Evolutionary conservation across 1,140 invertebrate genomes (phyloP), one percentile per base, ranked within the genome.

Genomic region (Caenorhabditis elegans): DNA sequence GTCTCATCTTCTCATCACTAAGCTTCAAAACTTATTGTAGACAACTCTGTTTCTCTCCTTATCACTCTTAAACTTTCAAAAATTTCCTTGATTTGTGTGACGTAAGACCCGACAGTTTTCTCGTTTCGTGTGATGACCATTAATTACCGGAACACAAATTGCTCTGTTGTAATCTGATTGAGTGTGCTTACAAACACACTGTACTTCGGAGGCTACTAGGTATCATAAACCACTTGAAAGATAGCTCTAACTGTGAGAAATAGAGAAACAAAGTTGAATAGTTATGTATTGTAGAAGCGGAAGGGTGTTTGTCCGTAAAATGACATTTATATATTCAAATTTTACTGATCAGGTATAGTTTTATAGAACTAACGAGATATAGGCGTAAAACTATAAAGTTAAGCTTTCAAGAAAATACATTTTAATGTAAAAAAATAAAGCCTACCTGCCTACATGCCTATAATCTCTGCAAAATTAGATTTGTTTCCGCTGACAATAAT

Each of bases 221-320:
- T 70, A 70, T 70, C 60, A 70, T 36, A 39, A 39, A 70, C 60
- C 60, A 70, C 60, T 70, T 70, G 34, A 70, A 26, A 36, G n/a
- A n/a, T n/a, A n/a, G n/a, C n/a, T n/a, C n/a, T n/a, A n/a, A n/a
- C n/a, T n/a, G n/a, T n/a, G n/a, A n/a, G n/a, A n/a, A n/a, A n/a
- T n/a, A n/a, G n/a, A n/a, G n/a, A n/a, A n/a, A n/a, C n/a, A n/a
- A n/a, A n/a, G n/a, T n/a, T n/a, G n/a, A n/a, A n/a, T n/a, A n/a
- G n/a, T n/a, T n/a, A n/a, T n/a, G n/a, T n/a, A n/a, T n/a, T n/a
- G n/a, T n/a, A n/a, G n/a, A 39, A 39, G 19, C 13, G 55, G 17
- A n/a, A 70, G 60, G 43, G 3, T 22, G 22, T 43, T 19, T 70
- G 60, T 34, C n/a, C 34, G 43, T 39, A 70, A 39, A n/a, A n/a